Conservation (phyloP, 2,797 vertebrate genomes). For the Halcyon smyrnensis region DNA sequence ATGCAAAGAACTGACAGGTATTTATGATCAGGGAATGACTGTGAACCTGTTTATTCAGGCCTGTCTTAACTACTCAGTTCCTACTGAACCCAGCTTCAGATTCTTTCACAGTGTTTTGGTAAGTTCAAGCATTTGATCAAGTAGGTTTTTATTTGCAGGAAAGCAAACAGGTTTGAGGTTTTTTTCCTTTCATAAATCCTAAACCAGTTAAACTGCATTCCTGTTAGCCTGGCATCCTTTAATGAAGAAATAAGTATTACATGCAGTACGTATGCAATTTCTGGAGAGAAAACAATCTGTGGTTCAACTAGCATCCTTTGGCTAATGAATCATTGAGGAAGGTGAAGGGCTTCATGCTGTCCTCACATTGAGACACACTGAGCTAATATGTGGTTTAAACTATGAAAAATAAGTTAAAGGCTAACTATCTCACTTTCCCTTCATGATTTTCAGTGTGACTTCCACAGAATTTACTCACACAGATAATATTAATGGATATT, state of each 20-base stretch:
- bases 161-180: neutral
- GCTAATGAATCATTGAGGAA: neutral
- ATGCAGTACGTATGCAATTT: neutral
- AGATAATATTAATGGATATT: neutral
- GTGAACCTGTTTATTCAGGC: neutral
- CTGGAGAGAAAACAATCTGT: neutral
- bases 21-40: neutral
- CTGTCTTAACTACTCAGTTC: neutral
- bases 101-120: constrained; percentile 27
- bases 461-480: neutral
- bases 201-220: constrained; percentile 71
- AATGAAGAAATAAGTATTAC: constrained; percentile 37
- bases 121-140: constrained; percentile 15
- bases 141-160: constrained; percentile 16
- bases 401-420: constrained; percentile 26
- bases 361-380: neutral
- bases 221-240: neutral
- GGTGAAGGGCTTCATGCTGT: neutral
- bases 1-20: neutral
- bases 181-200: constrained; percentile 38
- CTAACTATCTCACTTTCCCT: neutral
- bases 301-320: neutral
- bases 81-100: neutral
- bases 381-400: neutral
- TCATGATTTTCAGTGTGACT: neutral